Evolutionary conservation across 2,113 vertebrate genomes (phyloP), one percentile per base, ranked within the genome.

Genomic region (Podocnemis expansa): DNA sequence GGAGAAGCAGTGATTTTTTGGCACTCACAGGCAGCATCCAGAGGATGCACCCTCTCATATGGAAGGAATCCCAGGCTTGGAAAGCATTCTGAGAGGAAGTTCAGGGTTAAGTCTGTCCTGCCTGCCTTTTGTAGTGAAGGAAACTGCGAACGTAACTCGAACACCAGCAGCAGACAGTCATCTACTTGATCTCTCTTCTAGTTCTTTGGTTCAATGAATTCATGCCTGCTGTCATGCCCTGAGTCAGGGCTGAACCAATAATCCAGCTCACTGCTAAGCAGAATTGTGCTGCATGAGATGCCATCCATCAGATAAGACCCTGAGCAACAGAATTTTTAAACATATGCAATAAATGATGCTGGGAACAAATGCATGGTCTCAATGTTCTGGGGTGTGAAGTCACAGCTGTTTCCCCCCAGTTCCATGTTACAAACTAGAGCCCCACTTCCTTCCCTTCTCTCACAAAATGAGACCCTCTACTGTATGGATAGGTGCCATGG

Each of bases 391-490:
- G 56, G 6, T 88, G 58, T 21, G 47, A 75, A 84, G 58, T 8
- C 55, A 87, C 45, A 17, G 19, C 54, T 45, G 67, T 80, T 51
- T 83, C 82, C 76, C 82, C 76, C 85, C 21, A 75, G 78, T 1
- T 76, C n/a, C 85, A 43, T 11, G 70, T 87, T 91, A 81, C 89
- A 89, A 95, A 89, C 3, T 89, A 78, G 90, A 88, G 7, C 5
- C 76, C 63, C 82, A 90, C 63, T 27, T 85, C 63, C 60, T 78
- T 83, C 24, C 60, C 67, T 47, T 47, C 8, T 63, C 76, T 82
- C 76, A 56, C 27, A 94, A 38, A 94, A 51, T 31, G 10, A 89
- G 70, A 29, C 21, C 13, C 2, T 2, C 80, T 80, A 87, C 73
- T 38, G 10, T 70, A 87, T 80, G 1, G 78, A 76, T n/a, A 95